Base-by-base conservation (phyloP, 1,140 invertebrate genomes). In the Danaus plexippus region DNA sequence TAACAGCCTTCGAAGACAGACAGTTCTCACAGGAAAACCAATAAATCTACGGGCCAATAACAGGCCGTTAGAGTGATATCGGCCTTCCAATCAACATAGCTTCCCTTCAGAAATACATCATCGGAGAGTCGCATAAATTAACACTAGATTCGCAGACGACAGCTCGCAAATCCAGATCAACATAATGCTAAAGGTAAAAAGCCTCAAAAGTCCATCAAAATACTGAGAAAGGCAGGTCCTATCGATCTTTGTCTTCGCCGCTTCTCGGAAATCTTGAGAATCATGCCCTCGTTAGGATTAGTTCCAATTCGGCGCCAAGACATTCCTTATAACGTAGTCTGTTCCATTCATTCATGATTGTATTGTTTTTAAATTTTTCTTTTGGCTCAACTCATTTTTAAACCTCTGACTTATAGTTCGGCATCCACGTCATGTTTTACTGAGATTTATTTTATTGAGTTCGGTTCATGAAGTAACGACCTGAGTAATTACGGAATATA, bases 101-200 rank as follows among this genome's bases (percentile, higher is more conserved):
- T 54, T 15, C 13, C 40, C 1, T 54, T 59, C 56, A 12, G 48
- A 47, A 43, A 53, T 52, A 9, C 49, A 48, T 64, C 55, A 61
- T 54, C 40, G 1, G n/a, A n/a, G 50, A 54, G 52, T 40, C 13
- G 57, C 32, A 69, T 69, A 66, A 60, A 61, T 67, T 66, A 63
- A 62, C 67, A 69, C 64, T 62, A 69, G 67, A 69, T 69, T 69
- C 67, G 54, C 67, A 69, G 67, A 69, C 64, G 64, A 64, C 67
- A 66, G 67, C 9, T 61, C 52, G 50, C 56, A 46, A 52, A 43
- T 56, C 45, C 22, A 32, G 22, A 32, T 8, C 22, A 32, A 32
- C 22, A 32, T 32, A 32, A 32, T 8, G 22, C 22, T 32, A 8
- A 8, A 32, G 50, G 43, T 44, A 32, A 32, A 56, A 51, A 54